Conservation (phyloP, 2,113 vertebrate species). For the Dermatemys mawii region DNA sequence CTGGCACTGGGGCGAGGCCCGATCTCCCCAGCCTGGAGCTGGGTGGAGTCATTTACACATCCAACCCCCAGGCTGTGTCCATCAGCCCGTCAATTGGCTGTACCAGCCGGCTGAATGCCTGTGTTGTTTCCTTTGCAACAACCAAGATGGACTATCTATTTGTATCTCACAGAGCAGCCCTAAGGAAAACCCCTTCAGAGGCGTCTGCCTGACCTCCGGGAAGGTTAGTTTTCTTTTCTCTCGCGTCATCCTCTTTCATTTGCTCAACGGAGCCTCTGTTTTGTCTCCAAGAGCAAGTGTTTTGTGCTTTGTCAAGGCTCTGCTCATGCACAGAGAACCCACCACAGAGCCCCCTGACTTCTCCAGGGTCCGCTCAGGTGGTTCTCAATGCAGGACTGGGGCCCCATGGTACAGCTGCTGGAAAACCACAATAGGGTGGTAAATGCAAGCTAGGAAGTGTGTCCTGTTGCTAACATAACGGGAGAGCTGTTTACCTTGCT, state of each 20-base stretch:
- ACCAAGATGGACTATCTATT: neutral
- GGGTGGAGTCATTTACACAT: too few species aligned
- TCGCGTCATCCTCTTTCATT: neutral
- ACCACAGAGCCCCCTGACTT: too few species aligned
- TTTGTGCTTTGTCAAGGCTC: neutral
- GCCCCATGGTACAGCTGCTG: neutral
- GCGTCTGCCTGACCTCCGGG: neutral
- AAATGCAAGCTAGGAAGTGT: neutral
- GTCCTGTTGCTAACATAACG: too few species aligned
- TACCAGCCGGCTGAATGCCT: too few species aligned
- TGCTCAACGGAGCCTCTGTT: neutral
- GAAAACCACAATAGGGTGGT: neutral
- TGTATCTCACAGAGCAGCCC: neutral
- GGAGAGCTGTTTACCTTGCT: neutral
- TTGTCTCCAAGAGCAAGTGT: neutral
- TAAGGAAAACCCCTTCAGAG: neutral
- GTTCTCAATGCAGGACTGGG: neutral
- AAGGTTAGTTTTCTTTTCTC: neutral
- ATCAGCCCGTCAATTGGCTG: too few species aligned
- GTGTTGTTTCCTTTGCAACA: too few species aligned
- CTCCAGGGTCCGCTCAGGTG: neutral
- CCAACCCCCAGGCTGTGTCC: too few species aligned
- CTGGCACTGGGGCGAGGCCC: neutral
- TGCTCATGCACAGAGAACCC: neutral
- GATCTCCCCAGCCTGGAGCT: too few species aligned